Conservation (phyloP, 1,140 invertebrate species). For the Stegodyphus mimosarum region DNA sequence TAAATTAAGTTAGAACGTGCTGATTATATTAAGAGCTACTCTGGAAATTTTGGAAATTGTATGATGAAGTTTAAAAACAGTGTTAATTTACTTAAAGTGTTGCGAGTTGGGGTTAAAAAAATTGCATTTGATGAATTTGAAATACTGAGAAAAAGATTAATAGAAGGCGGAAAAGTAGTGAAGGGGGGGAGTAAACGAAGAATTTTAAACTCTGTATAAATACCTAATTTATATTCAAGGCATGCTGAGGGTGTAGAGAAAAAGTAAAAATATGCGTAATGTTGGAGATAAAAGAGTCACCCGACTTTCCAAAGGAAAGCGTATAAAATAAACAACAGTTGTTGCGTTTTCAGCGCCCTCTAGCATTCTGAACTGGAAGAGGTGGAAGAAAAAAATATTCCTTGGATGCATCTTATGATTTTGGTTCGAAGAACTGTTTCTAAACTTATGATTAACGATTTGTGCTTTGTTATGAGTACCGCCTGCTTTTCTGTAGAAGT, state of each 20-base stretch:
- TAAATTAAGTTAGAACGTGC: too few relatives aligned
- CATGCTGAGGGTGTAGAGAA: background rate
- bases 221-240: constrained; percentile 42
- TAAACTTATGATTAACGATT: constrained; percentile 47
- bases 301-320: background rate
- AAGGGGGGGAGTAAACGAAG: too few relatives aligned
- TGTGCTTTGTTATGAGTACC: constrained; percentile 1
- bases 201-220: constrained; percentile 7
- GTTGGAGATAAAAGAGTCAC: constrained; percentile 30
- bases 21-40: too few relatives aligned
- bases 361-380: background rate
- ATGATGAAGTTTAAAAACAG: too few relatives aligned
- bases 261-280: constrained; percentile 31
- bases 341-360: constrained; percentile 7
- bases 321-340: constrained; percentile 43
- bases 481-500: too few relatives aligned
- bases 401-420: constrained; percentile 26
- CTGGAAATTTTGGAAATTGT: too few relatives aligned
- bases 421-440: constrained; percentile 11
- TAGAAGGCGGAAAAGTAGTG: background rate
- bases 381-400: background rate
- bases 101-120: background rate
- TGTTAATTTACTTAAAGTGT: background rate
- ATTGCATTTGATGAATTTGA: background rate
- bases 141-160: background rate